Percentiles rank a stretch among this genome's conserved stretches.
phyloP scores from a whole-genome alignment of 2,888 invertebrate genomes.

The Hypolimnas misippus region DNA sequence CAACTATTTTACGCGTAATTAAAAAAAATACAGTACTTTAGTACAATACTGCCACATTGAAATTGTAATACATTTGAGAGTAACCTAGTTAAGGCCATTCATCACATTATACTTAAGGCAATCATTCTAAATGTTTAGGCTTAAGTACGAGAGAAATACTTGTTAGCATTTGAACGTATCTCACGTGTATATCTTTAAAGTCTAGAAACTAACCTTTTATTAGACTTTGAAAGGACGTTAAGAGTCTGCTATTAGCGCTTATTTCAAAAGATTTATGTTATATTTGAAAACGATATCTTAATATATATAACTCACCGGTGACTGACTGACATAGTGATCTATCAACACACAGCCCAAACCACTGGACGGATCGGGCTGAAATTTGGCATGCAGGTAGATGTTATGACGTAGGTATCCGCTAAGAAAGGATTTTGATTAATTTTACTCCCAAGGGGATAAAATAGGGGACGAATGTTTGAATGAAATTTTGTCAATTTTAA shows the following conservation, averaged over 20 bases:
- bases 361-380: no score
- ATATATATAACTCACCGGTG: no score
- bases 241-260: neutral
- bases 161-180: constrained; percentile 19
- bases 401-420: no score
- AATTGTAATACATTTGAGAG: constrained; percentile 15
- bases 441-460: no score
- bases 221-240: neutral
- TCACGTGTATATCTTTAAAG: neutral
- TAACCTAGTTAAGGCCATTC: constrained; percentile 18
- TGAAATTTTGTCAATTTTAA: no score
- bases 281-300: no score
- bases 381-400: no score
- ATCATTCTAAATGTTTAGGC: constrained; percentile 21
- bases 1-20: neutral
- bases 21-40: neutral
- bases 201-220: constrained; percentile 1
- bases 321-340: no score
- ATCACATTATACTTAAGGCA: constrained; percentile 12
- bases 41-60: constrained; percentile 5
- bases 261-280: neutral
- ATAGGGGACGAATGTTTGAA: no score
- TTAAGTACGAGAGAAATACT: constrained; percentile 12
- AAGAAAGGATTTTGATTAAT: no score
- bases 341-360: no score